Evolutionary conservation across 2,113 vertebrate species (phyloP).

Genomic region (Nothobranchius furzeri): DNA sequence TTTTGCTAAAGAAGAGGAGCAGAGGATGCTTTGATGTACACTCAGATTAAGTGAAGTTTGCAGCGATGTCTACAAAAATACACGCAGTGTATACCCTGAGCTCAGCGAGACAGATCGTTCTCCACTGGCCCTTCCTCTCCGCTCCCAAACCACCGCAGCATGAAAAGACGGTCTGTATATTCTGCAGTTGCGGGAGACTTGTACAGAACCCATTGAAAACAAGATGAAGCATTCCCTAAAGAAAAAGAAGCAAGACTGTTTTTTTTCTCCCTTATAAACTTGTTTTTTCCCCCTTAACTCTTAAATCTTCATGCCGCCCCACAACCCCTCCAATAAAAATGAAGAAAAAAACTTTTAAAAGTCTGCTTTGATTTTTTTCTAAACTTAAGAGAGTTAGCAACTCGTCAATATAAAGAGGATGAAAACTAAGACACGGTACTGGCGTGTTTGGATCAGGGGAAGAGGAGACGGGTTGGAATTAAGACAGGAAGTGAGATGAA

Average conservation of each 20-base stretch:
- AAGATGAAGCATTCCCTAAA: conserved; percentile 74
- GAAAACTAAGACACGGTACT: conserved; percentile 16
- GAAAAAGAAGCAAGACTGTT: conserved; percentile 63
- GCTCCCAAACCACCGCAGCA: conserved; percentile 72
- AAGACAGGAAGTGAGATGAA: background rate
- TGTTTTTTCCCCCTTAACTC: conserved; percentile 23
- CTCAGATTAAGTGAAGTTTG: conserved; percentile 80
- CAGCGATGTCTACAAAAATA: conserved; percentile 78
- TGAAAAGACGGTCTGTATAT: conserved; percentile 71
- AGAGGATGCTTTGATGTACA: conserved; percentile 82
- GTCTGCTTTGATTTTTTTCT: conserved; percentile 55
- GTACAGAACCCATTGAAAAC: conserved; percentile 74
- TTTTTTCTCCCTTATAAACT: conserved; percentile 34
- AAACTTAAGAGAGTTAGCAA: conserved; percentile 63
- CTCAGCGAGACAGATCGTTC: conserved; percentile 59
- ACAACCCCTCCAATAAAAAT: conserved; percentile 18
- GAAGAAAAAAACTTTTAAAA: conserved; percentile 66
- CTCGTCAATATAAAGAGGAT: conserved; percentile 51
- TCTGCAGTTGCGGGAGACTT: conserved; percentile 68
- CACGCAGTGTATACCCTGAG: conserved; percentile 59
- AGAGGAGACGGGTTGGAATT: conserved; percentile 3
- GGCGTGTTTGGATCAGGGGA: conserved; percentile 22
- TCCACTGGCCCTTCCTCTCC: conserved; percentile 66
- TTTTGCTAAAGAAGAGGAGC: conserved; percentile 71
- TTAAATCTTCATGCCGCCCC: conserved; percentile 41